Percentiles rank a stretch among this genome's conserved stretches.
These are phyloP conservation scores for Pachyrhynchus sulphureomaculatus DNA, from an alignment of 1,140 invertebrate genomes.

Conservation along the genomic window DNA sequence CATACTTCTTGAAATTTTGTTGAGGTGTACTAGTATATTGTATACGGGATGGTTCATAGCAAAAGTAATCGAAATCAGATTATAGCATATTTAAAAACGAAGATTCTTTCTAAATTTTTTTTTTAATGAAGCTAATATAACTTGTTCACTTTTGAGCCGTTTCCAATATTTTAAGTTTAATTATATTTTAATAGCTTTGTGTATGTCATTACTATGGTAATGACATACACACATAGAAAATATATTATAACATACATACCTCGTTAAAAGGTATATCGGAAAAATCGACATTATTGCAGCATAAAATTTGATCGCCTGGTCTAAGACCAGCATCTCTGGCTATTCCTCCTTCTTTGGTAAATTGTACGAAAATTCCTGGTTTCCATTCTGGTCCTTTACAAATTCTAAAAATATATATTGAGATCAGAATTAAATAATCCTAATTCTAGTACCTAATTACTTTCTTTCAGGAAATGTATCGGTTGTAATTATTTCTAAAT, in stretches of 20 bases:
- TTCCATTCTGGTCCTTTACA: conserved; percentile 83
- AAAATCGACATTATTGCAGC: conserved; percentile 84
- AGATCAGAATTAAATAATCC: neutral
- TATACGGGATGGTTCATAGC: too few species aligned
- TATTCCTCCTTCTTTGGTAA: conserved; percentile 85
- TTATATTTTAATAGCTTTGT: too few species aligned
- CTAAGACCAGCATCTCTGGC: conserved; percentile 83
- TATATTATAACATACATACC: conserved; percentile 57
- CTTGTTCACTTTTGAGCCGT: neutral
- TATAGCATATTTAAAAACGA: too few species aligned
- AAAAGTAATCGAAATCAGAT: too few species aligned
- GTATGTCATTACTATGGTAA: too few species aligned
- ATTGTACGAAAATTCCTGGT: conserved; percentile 87
- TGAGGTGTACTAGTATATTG: too few species aligned
- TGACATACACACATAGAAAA: too few species aligned
- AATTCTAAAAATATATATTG: conserved; percentile 55
- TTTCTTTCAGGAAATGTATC: neutral
- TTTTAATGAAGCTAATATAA: neutral
- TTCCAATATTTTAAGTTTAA: conserved; percentile 6
- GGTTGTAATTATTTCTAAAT: neutral
- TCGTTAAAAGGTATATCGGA: conserved; percentile 77
- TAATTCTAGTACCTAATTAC: neutral
- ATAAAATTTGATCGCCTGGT: conserved; percentile 88
- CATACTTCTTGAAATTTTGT: too few species aligned
- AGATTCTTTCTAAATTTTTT: neutral